Evolutionary conservation across 2,113 vertebrate species (phyloP).

Genomic region (Gymnarchus niloticus): DNA sequence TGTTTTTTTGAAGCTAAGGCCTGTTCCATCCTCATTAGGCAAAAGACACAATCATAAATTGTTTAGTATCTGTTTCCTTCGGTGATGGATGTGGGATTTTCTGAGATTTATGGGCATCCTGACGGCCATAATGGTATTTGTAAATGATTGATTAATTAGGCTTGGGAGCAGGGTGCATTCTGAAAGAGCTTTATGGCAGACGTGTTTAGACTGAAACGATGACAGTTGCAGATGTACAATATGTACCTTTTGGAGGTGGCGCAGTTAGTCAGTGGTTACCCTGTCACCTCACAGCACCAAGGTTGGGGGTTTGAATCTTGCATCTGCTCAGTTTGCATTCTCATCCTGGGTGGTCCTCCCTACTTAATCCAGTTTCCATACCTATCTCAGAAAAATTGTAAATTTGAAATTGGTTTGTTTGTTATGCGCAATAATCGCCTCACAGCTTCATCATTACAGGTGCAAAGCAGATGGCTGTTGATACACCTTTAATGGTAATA

Average conservation of each 20-base stretch:
- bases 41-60: constrained; percentile 50
- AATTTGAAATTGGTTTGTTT: too few relatives aligned
- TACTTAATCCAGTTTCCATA: too few relatives aligned
- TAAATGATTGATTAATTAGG: constrained; percentile 53
- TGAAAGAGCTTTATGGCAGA: constrained; percentile 42
- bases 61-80: constrained; percentile 51
- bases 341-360: too few relatives aligned
- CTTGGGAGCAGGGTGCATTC: constrained; percentile 32
- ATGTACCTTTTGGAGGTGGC: neutral
- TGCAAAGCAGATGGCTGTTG: too few relatives aligned
- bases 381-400: too few relatives aligned
- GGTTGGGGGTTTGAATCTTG: neutral
- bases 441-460: too few relatives aligned
- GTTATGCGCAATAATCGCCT: too few relatives aligned
- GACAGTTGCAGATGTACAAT: constrained; percentile 20
- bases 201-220: constrained; percentile 27
- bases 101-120: constrained; percentile 53
- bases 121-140: constrained; percentile 62
- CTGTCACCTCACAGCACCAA: neutral
- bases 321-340: neutral
- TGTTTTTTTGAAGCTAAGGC: constrained; percentile 35
- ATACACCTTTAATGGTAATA: too few relatives aligned
- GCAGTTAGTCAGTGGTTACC: neutral
- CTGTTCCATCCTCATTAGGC: constrained; percentile 54
- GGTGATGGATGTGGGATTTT: constrained; percentile 51